These are phyloP conservation scores for Pterocles gutturalis DNA, from an alignment of 2,113 vertebrate genomes.

Conservation along the genomic window DNA sequence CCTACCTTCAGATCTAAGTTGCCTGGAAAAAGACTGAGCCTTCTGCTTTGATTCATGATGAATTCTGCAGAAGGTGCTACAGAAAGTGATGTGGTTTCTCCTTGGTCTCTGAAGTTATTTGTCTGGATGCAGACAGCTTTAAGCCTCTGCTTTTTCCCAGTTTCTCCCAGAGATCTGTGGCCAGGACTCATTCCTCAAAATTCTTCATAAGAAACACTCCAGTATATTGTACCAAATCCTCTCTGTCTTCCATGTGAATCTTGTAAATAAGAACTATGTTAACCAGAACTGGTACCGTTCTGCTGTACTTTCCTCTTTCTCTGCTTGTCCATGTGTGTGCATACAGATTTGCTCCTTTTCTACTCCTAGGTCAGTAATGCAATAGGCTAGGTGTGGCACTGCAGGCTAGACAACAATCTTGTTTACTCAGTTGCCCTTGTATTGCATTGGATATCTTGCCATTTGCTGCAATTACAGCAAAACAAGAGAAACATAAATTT, in stretches of 20 bases:
- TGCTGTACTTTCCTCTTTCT: background rate
- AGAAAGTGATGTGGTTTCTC: background rate
- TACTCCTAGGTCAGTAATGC: background rate
- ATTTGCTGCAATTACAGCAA: background rate
- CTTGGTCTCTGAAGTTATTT: background rate
- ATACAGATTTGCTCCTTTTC: background rate
- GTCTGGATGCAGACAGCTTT: background rate
- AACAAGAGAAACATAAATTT: background rate
- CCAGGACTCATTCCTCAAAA: background rate
- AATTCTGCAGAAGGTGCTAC: background rate
- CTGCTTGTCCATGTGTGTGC: rapidly evolving
- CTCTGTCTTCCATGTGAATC: background rate
- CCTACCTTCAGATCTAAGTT: background rate
- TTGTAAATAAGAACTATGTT: background rate
- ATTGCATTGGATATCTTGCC: background rate
- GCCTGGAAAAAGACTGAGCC: background rate
- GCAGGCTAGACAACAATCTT: background rate
- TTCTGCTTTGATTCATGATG: background rate
- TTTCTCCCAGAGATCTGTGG: background rate
- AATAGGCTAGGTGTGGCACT: background rate
- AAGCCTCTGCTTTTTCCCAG: background rate
- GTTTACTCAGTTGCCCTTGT: background rate
- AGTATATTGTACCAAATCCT: background rate
- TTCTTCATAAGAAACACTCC: background rate
- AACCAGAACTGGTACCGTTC: background rate